phyloP scores from a whole-genome alignment of 2,888 invertebrate genomes.

The Dendrolimus houi region DNA sequence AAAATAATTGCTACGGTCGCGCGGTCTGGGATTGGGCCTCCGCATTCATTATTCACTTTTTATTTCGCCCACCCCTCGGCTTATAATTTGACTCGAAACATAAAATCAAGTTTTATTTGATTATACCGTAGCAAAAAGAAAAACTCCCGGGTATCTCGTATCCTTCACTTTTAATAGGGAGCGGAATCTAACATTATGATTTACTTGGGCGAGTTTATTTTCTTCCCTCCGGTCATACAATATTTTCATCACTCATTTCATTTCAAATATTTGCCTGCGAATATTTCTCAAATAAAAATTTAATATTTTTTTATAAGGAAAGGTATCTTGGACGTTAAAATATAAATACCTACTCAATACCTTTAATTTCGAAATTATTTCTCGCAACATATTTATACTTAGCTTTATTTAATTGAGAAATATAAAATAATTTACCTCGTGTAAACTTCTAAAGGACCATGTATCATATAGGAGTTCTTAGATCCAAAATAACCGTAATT shows the following conservation, averaged over 20 bases:
- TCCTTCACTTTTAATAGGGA: slow-evolving; percentile 58
- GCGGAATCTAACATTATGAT: slow-evolving; percentile 43
- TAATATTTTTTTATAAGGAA: background rate
- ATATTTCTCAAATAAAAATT: slow-evolving; percentile 2
- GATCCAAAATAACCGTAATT: no score
- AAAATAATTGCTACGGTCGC: slow-evolving; percentile 75
- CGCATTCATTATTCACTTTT: slow-evolving; percentile 76
- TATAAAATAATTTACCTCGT: no score
- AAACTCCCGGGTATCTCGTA: slow-evolving; percentile 52
- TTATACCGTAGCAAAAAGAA: slow-evolving; percentile 60
- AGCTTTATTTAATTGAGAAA: background rate
- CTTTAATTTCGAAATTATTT: no score
- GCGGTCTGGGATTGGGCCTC: slow-evolving; percentile 67
- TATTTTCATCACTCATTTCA: slow-evolving; percentile 10
- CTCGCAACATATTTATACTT: no score
- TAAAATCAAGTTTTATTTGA: slow-evolving; percentile 76
- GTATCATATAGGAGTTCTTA: no score
- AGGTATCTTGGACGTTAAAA: background rate
- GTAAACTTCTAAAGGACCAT: no score
- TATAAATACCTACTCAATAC: no score
- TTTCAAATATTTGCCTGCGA: slow-evolving; percentile 6
- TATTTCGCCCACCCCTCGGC: slow-evolving; percentile 69
- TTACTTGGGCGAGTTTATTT: slow-evolving; percentile 39
- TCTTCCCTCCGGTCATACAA: slow-evolving; percentile 22
- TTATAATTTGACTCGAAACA: slow-evolving; percentile 75